Evolutionary conservation across 1,140 invertebrate species (phyloP), one percentile per base, ranked within the genome.

Genomic region (Papilio polyxenes): DNA sequence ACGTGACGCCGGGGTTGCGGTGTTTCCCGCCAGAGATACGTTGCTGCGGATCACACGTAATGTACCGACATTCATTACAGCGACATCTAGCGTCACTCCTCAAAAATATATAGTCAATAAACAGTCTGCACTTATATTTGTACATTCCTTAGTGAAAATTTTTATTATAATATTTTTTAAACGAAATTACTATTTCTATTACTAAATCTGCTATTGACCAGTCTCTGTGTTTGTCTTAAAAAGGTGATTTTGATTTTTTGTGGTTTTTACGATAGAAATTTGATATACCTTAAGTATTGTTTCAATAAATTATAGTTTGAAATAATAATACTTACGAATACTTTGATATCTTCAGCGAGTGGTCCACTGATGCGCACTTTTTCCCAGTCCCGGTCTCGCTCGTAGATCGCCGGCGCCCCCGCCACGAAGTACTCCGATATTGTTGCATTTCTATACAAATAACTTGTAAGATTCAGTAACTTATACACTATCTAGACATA

Each of bases 281-380:
- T 44, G 23, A 31, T 31, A 31, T 31, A 0, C 23, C 7, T 3
- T 44, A 44, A 44, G 1, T 44, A 44, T 6, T 44, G 3, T 3
- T 44, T 44, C 3, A 44, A 11, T 59, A n/a, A n/a, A 20, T 1
- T 20, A 9, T 59, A 20, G 7, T 20, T 59, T 17, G 51, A 20
- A 59, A 9, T 81, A 31, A 1, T 31, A 31, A 31, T 31, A 96
- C 96, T 96, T 94, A 98, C 98, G 93, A 98, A 98, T 86, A 98
- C 95, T 87, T 97, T 95, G 81, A 98, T 97, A 72, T 97, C 96
- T 94, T 98, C 97, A 86, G 97, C 96, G 82, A 98, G 96, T 20
- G 98, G 98, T 85, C 98, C 98, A 40, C 96, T 96, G 86, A 98
- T 97, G 88, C 96, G 95, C 20, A 98, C 96, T 88, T 96, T 97